A percentile compares a stretch with the other conserved stretches of the same genome.
phyloP scores from a whole-genome alignment of 2,113 vertebrate species.

The Agelaius tricolor region DNA sequence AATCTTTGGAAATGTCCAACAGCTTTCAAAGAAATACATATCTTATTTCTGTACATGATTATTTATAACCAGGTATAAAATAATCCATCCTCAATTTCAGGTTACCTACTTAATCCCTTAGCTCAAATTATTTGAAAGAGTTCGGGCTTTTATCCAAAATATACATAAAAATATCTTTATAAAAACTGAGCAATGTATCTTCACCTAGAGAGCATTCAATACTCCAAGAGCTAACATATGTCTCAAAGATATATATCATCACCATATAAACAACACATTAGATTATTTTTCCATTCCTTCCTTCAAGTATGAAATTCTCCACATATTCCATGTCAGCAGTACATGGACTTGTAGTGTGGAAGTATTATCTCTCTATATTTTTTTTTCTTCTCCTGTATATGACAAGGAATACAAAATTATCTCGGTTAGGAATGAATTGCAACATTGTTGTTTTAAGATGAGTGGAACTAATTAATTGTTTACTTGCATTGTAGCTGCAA shows the following conservation, averaged over 20 bases:
- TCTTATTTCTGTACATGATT: neutral
- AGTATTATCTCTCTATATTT: neutral
- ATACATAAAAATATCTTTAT: conserved; percentile 56
- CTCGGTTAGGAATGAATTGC: neutral
- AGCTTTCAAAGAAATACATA: neutral
- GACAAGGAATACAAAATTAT: neutral
- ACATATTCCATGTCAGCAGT: conserved; percentile 45
- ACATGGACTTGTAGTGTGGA: neutral
- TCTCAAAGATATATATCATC: conserved; percentile 49
- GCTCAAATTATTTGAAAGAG: conserved; percentile 26
- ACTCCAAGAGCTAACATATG: conserved; percentile 49
- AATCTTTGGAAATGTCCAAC: neutral
- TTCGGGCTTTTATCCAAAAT: conserved; percentile 43
- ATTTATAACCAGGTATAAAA: conserved; percentile 18
- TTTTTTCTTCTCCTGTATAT: neutral
- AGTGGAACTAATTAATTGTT: neutral
- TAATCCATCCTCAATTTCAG: conserved; percentile 28
- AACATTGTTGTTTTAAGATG: neutral
- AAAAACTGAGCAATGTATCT: conserved; percentile 30
- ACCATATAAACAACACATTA: conserved; percentile 36
- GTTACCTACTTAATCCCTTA: conserved; percentile 19
- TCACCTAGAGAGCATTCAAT: conserved; percentile 51
- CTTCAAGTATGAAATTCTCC: conserved; percentile 52
- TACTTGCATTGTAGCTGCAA: neutral
- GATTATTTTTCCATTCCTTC: conserved; percentile 59